Evolutionary conservation across 2,797 vertebrate genomes (phyloP).

Genomic region (Brotula barbata): DNA sequence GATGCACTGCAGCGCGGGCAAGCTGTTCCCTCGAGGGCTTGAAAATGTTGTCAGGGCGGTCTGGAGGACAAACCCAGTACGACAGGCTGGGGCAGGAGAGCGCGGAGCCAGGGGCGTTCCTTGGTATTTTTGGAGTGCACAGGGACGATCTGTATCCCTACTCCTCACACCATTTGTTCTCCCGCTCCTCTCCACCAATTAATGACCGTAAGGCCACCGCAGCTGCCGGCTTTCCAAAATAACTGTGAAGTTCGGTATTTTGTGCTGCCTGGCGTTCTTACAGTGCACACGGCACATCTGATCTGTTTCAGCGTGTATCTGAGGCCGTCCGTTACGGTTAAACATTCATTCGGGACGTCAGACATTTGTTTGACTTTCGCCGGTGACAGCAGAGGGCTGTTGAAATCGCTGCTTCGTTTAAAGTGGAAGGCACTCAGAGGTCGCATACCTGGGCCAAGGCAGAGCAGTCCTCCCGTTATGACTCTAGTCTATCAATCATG

Average conservation of each 20-base stretch:
- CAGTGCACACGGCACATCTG: too few species aligned
- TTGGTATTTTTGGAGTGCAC: slow-evolving; percentile 37
- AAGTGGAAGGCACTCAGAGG: too few species aligned
- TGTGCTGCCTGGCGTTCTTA: slow-evolving; percentile 6
- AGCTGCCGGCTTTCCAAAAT: slow-evolving; percentile 62
- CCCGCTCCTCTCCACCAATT: slow-evolving; percentile 54
- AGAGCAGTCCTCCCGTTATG: too few species aligned
- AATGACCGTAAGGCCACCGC: slow-evolving; percentile 24
- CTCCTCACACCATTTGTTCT: slow-evolving; percentile 53
- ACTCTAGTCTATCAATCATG: too few species aligned
- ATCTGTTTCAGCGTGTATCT: slow-evolving; percentile 48
- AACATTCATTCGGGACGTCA: too few species aligned
- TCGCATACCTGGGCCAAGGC: too few species aligned
- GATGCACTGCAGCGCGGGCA: slow-evolving; percentile 4
- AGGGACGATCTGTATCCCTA: slow-evolving; percentile 14
- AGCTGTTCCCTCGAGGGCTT: slow-evolving; percentile 1
- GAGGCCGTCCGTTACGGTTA: too few species aligned
- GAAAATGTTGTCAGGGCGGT: slow-evolving; percentile 54
- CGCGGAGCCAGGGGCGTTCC: slow-evolving; percentile 12
- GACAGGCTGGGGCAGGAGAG: slow-evolving; percentile 54
- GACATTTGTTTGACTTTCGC: too few species aligned
- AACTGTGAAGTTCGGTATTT: slow-evolving; percentile 32
- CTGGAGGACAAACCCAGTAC: slow-evolving; percentile 27
- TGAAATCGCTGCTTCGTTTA: too few species aligned
- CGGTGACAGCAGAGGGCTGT: too few species aligned